Conservation (phyloP, 64 coral and sea anemone species). For the Montipora sp. region DNA sequence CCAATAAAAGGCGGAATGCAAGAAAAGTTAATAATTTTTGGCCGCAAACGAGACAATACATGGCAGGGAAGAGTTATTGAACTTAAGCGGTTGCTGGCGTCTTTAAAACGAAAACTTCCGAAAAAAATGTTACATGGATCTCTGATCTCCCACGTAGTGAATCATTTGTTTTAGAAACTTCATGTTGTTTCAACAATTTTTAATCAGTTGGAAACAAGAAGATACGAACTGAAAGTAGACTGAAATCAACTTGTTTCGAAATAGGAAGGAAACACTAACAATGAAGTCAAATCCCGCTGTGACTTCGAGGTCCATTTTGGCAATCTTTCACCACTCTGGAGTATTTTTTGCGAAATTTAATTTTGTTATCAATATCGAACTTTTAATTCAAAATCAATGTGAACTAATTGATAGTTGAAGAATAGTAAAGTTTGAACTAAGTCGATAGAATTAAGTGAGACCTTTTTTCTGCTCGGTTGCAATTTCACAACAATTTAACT, state of each 20-base stretch:
- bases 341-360: conserved; percentile 39
- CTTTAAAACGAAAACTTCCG: conserved; percentile 41
- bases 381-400: conserved; percentile 13
- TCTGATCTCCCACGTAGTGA: not conserved
- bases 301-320: conserved; percentile 27
- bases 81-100: not conserved
- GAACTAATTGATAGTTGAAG: conserved; percentile 5
- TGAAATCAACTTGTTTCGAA: conserved; percentile 72
- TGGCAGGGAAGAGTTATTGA: conserved; percentile 16
- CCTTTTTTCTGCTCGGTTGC: not conserved
- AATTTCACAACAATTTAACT: conserved; percentile 47
- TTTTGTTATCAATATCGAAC: conserved; percentile 1
- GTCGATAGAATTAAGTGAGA: not conserved
- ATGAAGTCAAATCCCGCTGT: not conserved
- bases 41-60: not conserved
- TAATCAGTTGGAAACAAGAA: not conserved
- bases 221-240: not conserved
- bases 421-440: not conserved
- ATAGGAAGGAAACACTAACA: conserved; percentile 57
- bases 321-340: conserved; percentile 15
- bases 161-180: not conserved
- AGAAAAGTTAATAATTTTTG: conserved; percentile 18
- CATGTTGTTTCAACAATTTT: conserved; percentile 15
- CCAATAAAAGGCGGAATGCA: not conserved
- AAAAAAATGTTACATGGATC: not conserved